Conservation (phyloP, 2,113 vertebrate genomes). For the Varanus komodoensis region DNA sequence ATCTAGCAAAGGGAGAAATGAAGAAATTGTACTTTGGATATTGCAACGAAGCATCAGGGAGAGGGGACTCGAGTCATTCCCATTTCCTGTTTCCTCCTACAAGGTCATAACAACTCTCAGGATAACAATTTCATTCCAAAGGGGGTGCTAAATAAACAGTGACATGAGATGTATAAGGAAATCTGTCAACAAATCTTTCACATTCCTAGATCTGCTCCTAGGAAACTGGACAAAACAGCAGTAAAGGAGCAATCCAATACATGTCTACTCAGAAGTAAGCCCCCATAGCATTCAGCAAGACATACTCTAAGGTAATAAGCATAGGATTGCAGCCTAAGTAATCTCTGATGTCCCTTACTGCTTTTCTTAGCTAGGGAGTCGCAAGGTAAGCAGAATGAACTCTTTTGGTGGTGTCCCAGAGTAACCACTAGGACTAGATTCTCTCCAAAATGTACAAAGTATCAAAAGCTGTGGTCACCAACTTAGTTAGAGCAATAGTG, state of each 20-base stretch:
- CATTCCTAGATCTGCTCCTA: neutral
- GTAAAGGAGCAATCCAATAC: no score
- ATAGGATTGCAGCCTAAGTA: neutral
- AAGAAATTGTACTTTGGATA: neutral
- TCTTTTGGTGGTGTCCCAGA: neutral
- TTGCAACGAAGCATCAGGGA: neutral
- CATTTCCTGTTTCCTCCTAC: neutral
- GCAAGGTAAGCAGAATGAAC: no score
- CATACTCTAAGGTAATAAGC: no score
- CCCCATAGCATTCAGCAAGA: no score
- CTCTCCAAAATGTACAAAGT: neutral
- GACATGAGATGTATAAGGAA: neutral
- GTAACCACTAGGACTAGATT: neutral
- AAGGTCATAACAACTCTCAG: neutral
- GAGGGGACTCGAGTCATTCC: neutral
- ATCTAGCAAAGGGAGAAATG: neutral
- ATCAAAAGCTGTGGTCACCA: neutral
- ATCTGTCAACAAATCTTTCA: neutral
- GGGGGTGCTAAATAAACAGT: neutral
- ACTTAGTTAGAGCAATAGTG: neutral
- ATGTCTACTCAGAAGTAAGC: no score
- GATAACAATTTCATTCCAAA: neutral
- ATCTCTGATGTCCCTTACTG: neutral
- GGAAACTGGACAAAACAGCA: neutral
- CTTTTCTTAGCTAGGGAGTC: neutral